Conservation (phyloP, 2,113 vertebrate species). For the Syngnathoides biaculeatus region DNA sequence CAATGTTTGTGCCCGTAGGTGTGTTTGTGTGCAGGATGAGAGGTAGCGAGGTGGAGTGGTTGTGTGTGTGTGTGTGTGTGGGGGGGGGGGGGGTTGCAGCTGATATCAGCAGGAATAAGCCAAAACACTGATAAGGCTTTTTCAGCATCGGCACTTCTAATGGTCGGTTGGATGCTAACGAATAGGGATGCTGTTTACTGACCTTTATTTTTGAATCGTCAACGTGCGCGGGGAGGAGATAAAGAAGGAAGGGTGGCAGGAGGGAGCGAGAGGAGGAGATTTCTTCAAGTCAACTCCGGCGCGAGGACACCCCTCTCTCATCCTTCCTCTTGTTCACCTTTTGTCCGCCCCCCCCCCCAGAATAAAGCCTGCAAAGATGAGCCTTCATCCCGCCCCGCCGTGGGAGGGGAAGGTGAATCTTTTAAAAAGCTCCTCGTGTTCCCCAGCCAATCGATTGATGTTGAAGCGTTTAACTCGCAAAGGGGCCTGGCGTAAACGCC, state of each 20-base stretch:
- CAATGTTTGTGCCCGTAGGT: constrained; percentile 28
- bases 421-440: constrained; percentile 35
- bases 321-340: constrained; percentile 37
- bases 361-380: constrained; percentile 34
- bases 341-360: constrained; percentile 40
- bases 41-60: not conserved
- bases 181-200: constrained; percentile 26
- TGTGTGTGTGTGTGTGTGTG: too few species aligned
- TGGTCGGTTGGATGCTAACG: constrained; percentile 43
- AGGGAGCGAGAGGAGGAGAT: not conserved
- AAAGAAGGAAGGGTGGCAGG: not conserved
- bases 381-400: constrained; percentile 29
- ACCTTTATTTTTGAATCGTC: constrained; percentile 19
- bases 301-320: constrained; percentile 38
- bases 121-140: constrained; percentile 63
- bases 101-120: constrained; percentile 63
- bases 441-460: constrained; percentile 51
- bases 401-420: constrained; percentile 54
- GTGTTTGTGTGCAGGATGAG: constrained; percentile 18
- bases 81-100: constrained; percentile 8
- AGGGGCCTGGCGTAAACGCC: constrained; percentile 36
- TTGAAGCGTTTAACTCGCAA: constrained; percentile 52
- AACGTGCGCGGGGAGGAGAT: not conserved
- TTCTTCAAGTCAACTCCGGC: constrained; percentile 27
- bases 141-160: constrained; percentile 45